These are phyloP conservation scores for Proisotoma minuta DNA, from an alignment of 2,888 invertebrate genomes.

Conservation along the genomic window DNA sequence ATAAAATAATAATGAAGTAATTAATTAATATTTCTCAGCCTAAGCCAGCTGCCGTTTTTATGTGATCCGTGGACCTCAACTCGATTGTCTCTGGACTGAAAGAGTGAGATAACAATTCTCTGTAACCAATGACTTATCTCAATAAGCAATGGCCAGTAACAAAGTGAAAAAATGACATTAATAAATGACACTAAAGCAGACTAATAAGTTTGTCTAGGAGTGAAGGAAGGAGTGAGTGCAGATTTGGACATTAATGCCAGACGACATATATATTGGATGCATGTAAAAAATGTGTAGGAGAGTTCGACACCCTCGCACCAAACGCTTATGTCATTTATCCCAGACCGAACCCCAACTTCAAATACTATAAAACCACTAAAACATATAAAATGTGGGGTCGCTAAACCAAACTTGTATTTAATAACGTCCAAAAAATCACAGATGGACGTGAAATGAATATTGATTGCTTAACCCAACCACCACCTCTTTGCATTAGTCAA, in stretches of 20 bases:
- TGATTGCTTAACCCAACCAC: not conserved
- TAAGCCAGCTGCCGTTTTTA: no score
- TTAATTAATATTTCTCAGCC: no score
- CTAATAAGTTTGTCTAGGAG: not conserved
- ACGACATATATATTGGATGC: no score
- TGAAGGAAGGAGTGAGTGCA: no score
- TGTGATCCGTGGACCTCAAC: no score
- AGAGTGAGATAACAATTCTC: not conserved
- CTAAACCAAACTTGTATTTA: not conserved
- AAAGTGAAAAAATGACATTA: not conserved
- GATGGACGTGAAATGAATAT: constrained; percentile 4
- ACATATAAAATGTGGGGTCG: not conserved
- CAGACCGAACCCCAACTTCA: not conserved
- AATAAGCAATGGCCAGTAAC: not conserved
- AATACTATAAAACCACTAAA: not conserved
- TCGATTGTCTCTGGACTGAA: not conserved
- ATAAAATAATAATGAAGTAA: not conserved
- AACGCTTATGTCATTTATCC: not conserved
- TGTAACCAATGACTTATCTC: no score
- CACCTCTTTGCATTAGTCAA: not conserved
- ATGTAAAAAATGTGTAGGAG: no score
- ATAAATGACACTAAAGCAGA: not conserved
- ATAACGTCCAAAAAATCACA: not conserved
- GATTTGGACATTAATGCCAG: no score
- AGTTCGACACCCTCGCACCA: constrained; percentile 3